Evolutionary conservation across 2,797 vertebrate species (phyloP).

Genomic region (Gymnodraco acuticeps): DNA sequence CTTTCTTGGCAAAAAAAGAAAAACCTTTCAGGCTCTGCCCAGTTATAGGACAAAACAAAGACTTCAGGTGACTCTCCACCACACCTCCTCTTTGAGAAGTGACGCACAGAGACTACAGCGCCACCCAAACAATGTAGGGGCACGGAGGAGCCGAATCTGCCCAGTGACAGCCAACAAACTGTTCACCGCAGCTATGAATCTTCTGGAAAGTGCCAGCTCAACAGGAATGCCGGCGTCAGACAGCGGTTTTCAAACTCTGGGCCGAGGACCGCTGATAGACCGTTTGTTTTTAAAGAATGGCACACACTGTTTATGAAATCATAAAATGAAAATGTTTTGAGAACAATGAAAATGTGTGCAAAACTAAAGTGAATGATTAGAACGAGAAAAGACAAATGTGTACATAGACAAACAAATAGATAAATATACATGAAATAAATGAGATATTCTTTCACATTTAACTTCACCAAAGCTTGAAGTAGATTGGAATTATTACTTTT

Average conservation of each 20-base stretch:
- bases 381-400: not conserved
- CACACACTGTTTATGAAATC: not conserved
- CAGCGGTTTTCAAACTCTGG: slow-evolving; percentile 35
- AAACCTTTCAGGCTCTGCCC: slow-evolving; percentile 9
- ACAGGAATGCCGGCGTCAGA: slow-evolving; percentile 61
- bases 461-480: not conserved
- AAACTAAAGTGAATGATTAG: not conserved
- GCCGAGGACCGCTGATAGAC: slow-evolving; percentile 9
- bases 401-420: not conserved
- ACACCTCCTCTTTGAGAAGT: slow-evolving; percentile 53
- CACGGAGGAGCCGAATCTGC: slow-evolving; percentile 69
- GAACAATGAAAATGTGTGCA: not conserved
- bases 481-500: slow-evolving; percentile 1
- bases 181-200: slow-evolving; percentile 50
- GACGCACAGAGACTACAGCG: slow-evolving; percentile 51
- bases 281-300: slow-evolving; percentile 7
- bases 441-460: not conserved
- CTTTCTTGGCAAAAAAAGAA: slow-evolving; percentile 2
- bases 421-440: not conserved
- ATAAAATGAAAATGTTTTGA: too few relatives aligned
- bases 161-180: slow-evolving; percentile 72
- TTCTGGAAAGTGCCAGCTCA: slow-evolving; percentile 52
- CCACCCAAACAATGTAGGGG: slow-evolving; percentile 66
- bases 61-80: slow-evolving; percentile 54
- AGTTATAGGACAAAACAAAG: slow-evolving; percentile 36